Conservation (phyloP, 2,113 vertebrate genomes). For the Bubalus kerabau region DNA sequence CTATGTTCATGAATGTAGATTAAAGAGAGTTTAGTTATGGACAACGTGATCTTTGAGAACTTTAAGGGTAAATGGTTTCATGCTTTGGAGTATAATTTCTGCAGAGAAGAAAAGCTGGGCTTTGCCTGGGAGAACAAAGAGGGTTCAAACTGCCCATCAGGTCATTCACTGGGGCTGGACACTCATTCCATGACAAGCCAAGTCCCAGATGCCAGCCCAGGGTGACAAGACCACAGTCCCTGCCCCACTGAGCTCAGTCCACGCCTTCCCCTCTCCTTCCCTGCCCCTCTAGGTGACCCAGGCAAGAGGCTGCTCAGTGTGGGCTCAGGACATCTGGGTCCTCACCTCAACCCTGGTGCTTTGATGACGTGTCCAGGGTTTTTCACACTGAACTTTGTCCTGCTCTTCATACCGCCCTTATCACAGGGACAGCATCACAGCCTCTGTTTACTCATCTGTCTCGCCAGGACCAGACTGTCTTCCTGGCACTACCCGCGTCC, state of each 20-base stretch:
- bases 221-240: neutral
- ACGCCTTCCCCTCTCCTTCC: neutral
- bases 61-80: neutral
- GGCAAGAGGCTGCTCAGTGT: neutral
- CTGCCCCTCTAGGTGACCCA: neutral
- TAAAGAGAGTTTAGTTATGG: neutral
- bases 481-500: neutral
- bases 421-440: constrained; percentile 18
- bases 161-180: neutral
- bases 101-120: neutral
- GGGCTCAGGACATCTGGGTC: neutral
- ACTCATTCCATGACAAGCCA: neutral
- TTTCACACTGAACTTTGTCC: constrained; percentile 42
- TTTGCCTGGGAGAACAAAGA: neutral
- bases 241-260: neutral
- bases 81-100: neutral
- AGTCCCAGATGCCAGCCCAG: neutral
- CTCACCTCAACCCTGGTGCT: neutral
- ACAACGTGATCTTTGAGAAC: neutral
- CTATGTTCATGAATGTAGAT: neutral
- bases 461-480: neutral
- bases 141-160: neutral
- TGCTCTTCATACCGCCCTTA: neutral
- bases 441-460: constrained; percentile 12
- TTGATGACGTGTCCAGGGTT: neutral